Percentiles rank a stretch among this genome's conserved stretches.
Evolutionary conservation across 2,888 invertebrate genomes (phyloP).

Genomic region (Junonia oenone): DNA sequence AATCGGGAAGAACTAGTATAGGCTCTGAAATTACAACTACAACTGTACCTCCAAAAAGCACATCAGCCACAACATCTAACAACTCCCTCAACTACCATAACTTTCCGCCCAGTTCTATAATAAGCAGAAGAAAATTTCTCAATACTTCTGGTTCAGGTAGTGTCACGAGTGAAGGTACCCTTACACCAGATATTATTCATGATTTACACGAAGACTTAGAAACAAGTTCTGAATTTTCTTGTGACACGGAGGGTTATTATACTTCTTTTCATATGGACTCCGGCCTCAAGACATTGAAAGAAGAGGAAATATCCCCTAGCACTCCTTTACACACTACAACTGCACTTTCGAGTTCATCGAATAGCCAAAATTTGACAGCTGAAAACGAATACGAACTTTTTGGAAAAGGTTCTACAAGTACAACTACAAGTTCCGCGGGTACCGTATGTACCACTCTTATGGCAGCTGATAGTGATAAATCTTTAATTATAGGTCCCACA

Average conservation of each 20-base stretch:
- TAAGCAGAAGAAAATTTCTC: conserved; percentile 82
- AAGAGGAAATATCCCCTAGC: conserved; percentile 81
- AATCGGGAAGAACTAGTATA: conserved; percentile 91
- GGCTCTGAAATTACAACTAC: conserved; percentile 89
- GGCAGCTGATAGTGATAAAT: conserved; percentile 83
- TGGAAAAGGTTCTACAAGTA: conserved; percentile 94
- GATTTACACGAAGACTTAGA: conserved; percentile 91
- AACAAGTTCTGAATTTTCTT: conserved; percentile 94
- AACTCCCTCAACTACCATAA: conserved; percentile 83
- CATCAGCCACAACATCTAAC: conserved; percentile 83
- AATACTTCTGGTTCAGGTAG: conserved; percentile 90
- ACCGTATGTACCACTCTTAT: conserved; percentile 92
- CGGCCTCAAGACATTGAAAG: conserved; percentile 91
- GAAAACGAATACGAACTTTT: conserved; percentile 95
- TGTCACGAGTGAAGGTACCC: conserved; percentile 90
- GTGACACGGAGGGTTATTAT: conserved; percentile 98
- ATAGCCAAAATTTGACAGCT: conserved; percentile 85
- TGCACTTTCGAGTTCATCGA: conserved; percentile 84
- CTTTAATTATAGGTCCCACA: conserved; percentile 83
- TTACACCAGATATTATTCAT: conserved; percentile 90
- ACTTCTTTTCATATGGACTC: conserved; percentile 98
- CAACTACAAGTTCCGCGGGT: conserved; percentile 93
- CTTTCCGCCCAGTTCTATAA: conserved; percentile 84
- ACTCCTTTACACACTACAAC: conserved; percentile 86
- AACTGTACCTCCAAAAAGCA: conserved; percentile 85